phyloP scores from a whole-genome alignment of 2,113 vertebrate genomes.

The Ictalurus furcatus region DNA sequence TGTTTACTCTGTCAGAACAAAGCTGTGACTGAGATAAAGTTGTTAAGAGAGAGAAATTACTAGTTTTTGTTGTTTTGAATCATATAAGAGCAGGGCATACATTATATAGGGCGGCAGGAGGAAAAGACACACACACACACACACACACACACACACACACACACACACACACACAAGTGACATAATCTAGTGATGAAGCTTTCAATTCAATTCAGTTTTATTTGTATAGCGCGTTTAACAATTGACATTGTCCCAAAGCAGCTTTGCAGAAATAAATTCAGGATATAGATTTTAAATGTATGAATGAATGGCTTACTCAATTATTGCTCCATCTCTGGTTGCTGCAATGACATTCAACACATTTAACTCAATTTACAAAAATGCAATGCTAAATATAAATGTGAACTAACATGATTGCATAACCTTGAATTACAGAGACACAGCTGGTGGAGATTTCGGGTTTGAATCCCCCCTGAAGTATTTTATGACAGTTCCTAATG shows the following conservation, averaged over 20 bases:
- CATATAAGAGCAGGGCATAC: conserved; percentile 1
- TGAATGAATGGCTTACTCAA: neutral
- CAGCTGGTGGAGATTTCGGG: neutral
- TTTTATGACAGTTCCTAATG: conserved; percentile 1
- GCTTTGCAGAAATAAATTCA: no score
- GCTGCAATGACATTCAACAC: neutral
- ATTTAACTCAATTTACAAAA: neutral
- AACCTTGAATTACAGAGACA: neutral
- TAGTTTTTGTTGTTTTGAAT: conserved; percentile 14
- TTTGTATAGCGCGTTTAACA: no score
- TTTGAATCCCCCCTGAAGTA: conserved; percentile 3
- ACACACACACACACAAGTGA: neutral
- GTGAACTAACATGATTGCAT: neutral
- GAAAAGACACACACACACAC: neutral
- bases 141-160: conserved; percentile 18
- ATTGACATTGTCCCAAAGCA: no score
- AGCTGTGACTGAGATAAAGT: conserved; percentile 19
- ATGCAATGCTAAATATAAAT: neutral
- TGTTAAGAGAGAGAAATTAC: neutral
- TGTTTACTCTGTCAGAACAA: neutral
- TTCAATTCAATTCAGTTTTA: no score
- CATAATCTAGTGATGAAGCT: neutral
- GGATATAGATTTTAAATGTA: no score
- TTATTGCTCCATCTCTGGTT: neutral
- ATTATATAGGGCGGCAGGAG: neutral